Base-by-base conservation (phyloP, 1,140 invertebrate genomes). In the Drosophila tsacasi region DNA sequence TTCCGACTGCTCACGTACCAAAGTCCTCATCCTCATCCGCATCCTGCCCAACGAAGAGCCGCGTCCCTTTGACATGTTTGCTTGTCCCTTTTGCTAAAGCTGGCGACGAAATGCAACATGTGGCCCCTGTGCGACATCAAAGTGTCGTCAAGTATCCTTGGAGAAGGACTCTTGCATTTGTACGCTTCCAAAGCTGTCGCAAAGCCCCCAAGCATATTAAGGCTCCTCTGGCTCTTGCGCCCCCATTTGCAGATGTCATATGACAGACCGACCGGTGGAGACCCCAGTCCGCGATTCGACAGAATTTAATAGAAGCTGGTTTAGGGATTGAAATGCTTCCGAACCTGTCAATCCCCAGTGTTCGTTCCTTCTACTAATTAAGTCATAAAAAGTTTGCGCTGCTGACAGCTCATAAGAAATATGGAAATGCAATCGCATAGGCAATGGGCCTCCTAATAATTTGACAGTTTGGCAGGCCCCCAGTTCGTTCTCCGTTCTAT, bases 191-290 rank as follows among this genome's bases (percentile, higher is more conserved):
- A 83, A 83, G 80, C 83, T 81, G 69, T 81, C n/a, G 78, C 66
- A 90, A 85, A 90, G 81, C 84, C 83, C 76, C 76, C 83, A 90
- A 89, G 83, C 85, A 60, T 62, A 89, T 89, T 89, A 89, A 47
- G 69, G 63, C 66, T 61, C 49, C 55, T 42, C 23, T 39, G 32
- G 35, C 47, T 21, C 49, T 23, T 52, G 23, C 25, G 35, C 23
- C 25, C 32, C 39, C 15, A 17, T 30, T 50, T 52, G 12, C 32
- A 32, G 19, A 55, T 37, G 32, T 35, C 50, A 54, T 21, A 32
- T 35, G 50, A 32, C 30, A 13, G 52, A 54, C 30, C 30, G 27
- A 57, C 50, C 23, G 27, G 30, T 19, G 15, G 17, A 37, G 23
- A 12, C 13, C 23, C 15, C 21, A 27, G 30, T 15, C 7, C 13